These are phyloP conservation scores for Sardina pilchardus DNA, from an alignment of 2,113 vertebrate species.

Conservation along the genomic window DNA sequence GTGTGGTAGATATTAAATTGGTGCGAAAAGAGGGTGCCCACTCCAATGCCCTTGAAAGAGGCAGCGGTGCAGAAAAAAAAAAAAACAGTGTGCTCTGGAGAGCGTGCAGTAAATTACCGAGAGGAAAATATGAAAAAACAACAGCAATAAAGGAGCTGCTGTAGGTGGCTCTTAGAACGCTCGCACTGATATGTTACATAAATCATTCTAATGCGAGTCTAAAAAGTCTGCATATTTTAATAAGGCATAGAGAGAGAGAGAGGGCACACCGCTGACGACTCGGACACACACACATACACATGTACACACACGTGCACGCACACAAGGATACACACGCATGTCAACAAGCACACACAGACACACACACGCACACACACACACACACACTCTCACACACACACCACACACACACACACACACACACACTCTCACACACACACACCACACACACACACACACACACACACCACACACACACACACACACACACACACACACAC, in stretches of 20 bases:
- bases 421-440: background rate
- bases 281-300: slow-evolving; percentile 9
- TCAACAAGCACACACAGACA: slow-evolving; percentile 51
- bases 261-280: slow-evolving; percentile 35
- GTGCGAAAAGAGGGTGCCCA: slow-evolving; percentile 42
- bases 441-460: background rate
- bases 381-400: slow-evolving; percentile 4
- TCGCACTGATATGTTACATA: slow-evolving; percentile 61
- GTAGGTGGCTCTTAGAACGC: slow-evolving; percentile 65
- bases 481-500: background rate
- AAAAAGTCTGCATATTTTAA: slow-evolving; percentile 72
- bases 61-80: slow-evolving; percentile 37
- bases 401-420: slow-evolving; percentile 12
- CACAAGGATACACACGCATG: slow-evolving; percentile 27
- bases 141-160: slow-evolving; percentile 65
- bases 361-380: slow-evolving; percentile 11
- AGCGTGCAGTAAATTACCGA: slow-evolving; percentile 66
- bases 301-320: slow-evolving; percentile 2
- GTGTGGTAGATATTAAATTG: slow-evolving; percentile 46
- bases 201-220: slow-evolving; percentile 72
- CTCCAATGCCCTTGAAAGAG: slow-evolving; percentile 68
- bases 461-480: background rate
- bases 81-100: slow-evolving; percentile 58
- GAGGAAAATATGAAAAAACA: slow-evolving; percentile 68
- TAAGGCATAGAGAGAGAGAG: slow-evolving; percentile 48